Percentiles rank a stretch among this genome's conserved stretches.
Evolutionary conservation across 2,888 invertebrate species (phyloP).

Genomic region (Lepeophtheirus nordmannii): DNA sequence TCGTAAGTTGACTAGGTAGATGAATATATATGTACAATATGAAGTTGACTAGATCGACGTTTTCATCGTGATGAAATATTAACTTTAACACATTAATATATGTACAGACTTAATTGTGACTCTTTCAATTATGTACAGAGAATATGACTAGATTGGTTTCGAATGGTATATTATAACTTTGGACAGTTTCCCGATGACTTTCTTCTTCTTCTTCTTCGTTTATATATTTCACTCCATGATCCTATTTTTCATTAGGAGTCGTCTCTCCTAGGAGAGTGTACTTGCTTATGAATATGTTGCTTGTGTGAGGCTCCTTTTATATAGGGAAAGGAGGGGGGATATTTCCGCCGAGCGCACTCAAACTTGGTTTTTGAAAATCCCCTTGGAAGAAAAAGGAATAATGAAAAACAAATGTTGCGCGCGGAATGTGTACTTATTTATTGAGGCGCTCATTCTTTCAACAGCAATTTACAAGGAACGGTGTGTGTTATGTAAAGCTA

Average conservation of each 20-base stretch:
- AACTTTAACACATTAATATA: too few species aligned
- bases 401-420: neutral
- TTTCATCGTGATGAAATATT: too few species aligned
- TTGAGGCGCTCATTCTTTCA: neutral
- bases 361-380: neutral
- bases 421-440: neutral
- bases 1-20: neutral
- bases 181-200: neutral
- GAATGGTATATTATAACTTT: neutral
- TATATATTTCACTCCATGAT: neutral
- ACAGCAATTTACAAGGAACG: neutral
- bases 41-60: too few species aligned
- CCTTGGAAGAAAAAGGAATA: neutral
- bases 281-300: neutral
- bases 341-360: conserved; percentile 7
- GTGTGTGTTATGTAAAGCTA: neutral
- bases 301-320: neutral
- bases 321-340: conserved; percentile 1
- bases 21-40: neutral
- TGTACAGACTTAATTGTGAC: too few species aligned
- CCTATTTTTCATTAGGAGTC: neutral
- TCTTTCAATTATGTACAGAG: neutral
- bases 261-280: conserved; percentile 1
- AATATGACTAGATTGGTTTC: neutral
- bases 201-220: neutral